Evolutionary conservation across 2,113 vertebrate genomes (phyloP).

Genomic region (Heterotis niloticus): DNA sequence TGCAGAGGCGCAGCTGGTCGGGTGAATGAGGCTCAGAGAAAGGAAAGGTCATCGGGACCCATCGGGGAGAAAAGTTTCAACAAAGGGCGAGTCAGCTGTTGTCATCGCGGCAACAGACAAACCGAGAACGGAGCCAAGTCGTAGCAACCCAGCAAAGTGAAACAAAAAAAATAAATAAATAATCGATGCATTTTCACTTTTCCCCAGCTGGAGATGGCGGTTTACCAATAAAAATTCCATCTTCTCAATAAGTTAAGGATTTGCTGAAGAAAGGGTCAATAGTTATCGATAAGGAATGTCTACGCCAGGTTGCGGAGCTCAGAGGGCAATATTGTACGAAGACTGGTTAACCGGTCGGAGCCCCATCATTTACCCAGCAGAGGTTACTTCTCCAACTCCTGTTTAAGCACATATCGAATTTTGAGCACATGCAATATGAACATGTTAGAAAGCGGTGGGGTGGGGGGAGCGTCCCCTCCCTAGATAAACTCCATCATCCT

Average conservation of each 20-base stretch:
- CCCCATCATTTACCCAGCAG: background rate
- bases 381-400: background rate
- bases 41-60: background rate
- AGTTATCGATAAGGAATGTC: conserved; percentile 10
- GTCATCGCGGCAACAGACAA: conserved; percentile 10
- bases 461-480: background rate
- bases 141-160: conserved; percentile 6
- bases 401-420: background rate
- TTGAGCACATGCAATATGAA: background rate
- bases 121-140: background rate
- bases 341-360: background rate
- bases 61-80: background rate
- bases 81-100: background rate
- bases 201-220: conserved; percentile 8
- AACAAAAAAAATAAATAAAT: conserved; percentile 28
- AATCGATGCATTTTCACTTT: conserved; percentile 26
- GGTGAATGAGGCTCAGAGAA: conserved; percentile 11
- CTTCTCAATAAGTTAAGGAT: conserved; percentile 24
- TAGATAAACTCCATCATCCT: background rate
- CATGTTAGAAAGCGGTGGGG: background rate
- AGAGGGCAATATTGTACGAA: background rate
- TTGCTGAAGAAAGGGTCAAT: conserved; percentile 23
- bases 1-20: conserved; percentile 4
- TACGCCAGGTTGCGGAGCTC: background rate
- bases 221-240: conserved; percentile 24